Conservation (phyloP, 2,888 invertebrate species). For the Monopis laevigella region DNA sequence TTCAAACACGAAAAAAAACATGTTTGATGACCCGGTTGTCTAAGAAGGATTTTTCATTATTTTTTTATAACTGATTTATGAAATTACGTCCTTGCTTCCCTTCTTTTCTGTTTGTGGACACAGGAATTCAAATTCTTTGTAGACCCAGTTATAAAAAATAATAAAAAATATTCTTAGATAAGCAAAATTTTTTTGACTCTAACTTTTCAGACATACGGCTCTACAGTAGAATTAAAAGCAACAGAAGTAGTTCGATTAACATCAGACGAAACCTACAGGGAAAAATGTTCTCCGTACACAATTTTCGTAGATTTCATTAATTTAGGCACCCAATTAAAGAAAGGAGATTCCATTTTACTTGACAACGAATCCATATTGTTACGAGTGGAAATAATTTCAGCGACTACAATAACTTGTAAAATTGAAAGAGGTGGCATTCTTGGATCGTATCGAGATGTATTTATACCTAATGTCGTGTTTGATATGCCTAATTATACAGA, state of each 20-base stretch:
- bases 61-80: too few relatives aligned
- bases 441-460: constrained; percentile 50
- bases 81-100: too few relatives aligned
- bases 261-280: constrained; percentile 63
- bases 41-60: too few relatives aligned
- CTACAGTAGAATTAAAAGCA: constrained; percentile 39
- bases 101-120: too few relatives aligned
- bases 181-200: too few relatives aligned
- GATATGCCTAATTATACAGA: constrained; percentile 48
- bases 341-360: constrained; percentile 52
- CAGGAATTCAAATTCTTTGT: too few relatives aligned
- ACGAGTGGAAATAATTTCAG: constrained; percentile 67
- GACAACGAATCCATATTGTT: constrained; percentile 80
- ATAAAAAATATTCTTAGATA: too few relatives aligned
- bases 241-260: constrained; percentile 60
- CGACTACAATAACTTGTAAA: constrained; percentile 47
- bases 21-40: too few relatives aligned
- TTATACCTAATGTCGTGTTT: constrained; percentile 43
- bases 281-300: constrained; percentile 61
- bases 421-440: constrained; percentile 46
- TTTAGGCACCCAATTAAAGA: constrained; percentile 55
- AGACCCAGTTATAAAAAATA: too few relatives aligned
- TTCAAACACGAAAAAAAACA: too few relatives aligned
- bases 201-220: constrained; percentile 38
- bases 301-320: constrained; percentile 65